Base-by-base conservation (phyloP, 2,113 vertebrate genomes). In the Gallinago media region DNA sequence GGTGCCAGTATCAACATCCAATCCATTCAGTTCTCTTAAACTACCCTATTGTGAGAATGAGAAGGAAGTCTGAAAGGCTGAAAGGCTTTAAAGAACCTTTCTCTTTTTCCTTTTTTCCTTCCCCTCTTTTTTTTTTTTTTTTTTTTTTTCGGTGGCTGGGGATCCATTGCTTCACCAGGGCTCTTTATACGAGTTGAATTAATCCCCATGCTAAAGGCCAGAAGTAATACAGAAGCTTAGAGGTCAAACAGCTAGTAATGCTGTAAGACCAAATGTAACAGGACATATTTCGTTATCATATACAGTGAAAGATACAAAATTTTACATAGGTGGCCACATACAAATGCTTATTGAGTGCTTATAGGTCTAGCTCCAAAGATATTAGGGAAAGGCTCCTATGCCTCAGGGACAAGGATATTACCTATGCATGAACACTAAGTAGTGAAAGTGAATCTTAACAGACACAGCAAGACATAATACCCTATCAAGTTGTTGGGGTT, bases 261-360 rank as follows among this genome's bases (percentile, higher is more conserved):
- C 11, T 36, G 9, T n/a, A 47, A 65, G 29, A 65, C 12, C 18
- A 65, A 40, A 56, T 0, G 0, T 46, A 56, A 56, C 22, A 56
- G 29, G 42, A 27, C 34, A 3, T n/a, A 26, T 36, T 68, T 56
- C 36, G 34, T 67, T 42, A 72, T 31, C 11, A 6, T 27, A 42
- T 44, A 42, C 46, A 81, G 31, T 6, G 13, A 52, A 63, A 80
- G 32, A 52, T 0, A 4, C 25, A 70, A 56, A 75, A 36, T 54
- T 70, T 36, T 25, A n/a, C 0, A 0, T 1, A 74, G 31, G 46
- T 27, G 68, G 83, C 31, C 12, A 12, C 31, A 73, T 1, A 66
- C 54, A 73, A 62, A 58, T 8, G 50, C 3, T 62, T 49, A 54
- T 7, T 46, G 38, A 81, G 70, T 27, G 79, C 61, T 46, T 46